Percentiles rank a stretch among this genome's conserved stretches.
These are phyloP conservation scores for Paelopatides confundens DNA, from an alignment of 53 echinoderm and acorn worm genomes.

Conservation along the genomic window DNA sequence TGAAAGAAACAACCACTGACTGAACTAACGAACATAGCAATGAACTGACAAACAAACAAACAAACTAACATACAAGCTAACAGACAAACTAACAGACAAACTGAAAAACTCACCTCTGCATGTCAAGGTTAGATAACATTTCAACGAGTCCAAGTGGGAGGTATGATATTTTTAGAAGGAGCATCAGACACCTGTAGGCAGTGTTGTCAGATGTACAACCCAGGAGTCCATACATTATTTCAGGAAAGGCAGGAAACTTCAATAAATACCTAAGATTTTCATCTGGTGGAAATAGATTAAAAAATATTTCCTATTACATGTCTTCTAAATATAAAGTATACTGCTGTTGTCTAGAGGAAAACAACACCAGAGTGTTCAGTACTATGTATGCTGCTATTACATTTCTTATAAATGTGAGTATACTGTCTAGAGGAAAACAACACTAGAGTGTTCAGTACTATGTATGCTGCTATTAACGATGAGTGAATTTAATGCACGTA, in stretches of 20 bases:
- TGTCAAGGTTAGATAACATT: slow-evolving; percentile 68
- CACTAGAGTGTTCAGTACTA: no score
- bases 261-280: slow-evolving; percentile 69
- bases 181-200: slow-evolving; percentile 56
- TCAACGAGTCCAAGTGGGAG: slow-evolving; percentile 55
- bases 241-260: slow-evolving; percentile 24
- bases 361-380: no score
- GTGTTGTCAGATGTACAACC: slow-evolving; percentile 39
- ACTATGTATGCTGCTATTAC: no score
- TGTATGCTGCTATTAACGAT: no score
- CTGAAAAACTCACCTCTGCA: slow-evolving; percentile 57
- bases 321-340: no score
- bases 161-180: slow-evolving; percentile 70
- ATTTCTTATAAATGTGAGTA: no score
- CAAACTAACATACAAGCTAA: background rate
- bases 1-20: no score
- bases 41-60: background rate
- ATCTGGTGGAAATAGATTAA: slow-evolving; percentile 51
- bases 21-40: background rate
- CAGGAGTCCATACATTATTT: slow-evolving; percentile 62
- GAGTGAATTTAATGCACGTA: no score
- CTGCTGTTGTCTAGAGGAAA: no score
- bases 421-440: no score
- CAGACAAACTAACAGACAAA: background rate
- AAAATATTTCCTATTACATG: no score